A percentile compares a stretch with the other conserved stretches of the same genome.
Evolutionary conservation across 2,113 vertebrate genomes (phyloP).

Genomic region (Rhea americana): DNA sequence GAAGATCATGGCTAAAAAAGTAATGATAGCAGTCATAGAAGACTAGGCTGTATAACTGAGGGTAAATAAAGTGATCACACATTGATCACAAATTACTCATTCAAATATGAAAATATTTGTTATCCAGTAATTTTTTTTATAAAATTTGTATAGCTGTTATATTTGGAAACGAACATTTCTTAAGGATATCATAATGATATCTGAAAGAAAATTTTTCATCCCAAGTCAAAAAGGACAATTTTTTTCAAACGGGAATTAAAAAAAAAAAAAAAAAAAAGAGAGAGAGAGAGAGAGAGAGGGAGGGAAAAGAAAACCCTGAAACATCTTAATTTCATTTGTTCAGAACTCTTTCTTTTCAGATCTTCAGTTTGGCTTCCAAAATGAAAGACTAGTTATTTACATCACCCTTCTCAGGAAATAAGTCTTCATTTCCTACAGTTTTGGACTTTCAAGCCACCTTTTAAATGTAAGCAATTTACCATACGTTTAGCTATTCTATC

Average conservation of each 20-base stretch:
- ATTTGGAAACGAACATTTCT: not conserved
- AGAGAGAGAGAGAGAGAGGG: no score
- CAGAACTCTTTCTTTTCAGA: not conserved
- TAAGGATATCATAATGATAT: no score
- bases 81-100: not conserved
- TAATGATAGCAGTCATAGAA: not conserved
- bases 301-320: not conserved
- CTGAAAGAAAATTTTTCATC: no score
- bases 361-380: not conserved
- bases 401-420: not conserved
- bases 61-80: not conserved
- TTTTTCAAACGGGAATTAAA: not conserved
- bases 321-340: not conserved
- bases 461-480: not conserved
- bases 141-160: not conserved
- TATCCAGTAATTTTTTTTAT: not conserved
- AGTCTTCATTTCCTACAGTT: not conserved
- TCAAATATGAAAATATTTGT: not conserved
- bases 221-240: no score
- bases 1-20: accelerated
- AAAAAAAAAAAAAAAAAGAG: not conserved
- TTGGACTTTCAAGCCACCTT: not conserved
- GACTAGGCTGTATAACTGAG: not conserved
- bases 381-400: not conserved
- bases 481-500: not conserved